A percentile compares a stretch with the other conserved stretches of the same genome.
Evolutionary conservation across 1,140 invertebrate species (phyloP).

Genomic region (Andricus grossulariae): DNA sequence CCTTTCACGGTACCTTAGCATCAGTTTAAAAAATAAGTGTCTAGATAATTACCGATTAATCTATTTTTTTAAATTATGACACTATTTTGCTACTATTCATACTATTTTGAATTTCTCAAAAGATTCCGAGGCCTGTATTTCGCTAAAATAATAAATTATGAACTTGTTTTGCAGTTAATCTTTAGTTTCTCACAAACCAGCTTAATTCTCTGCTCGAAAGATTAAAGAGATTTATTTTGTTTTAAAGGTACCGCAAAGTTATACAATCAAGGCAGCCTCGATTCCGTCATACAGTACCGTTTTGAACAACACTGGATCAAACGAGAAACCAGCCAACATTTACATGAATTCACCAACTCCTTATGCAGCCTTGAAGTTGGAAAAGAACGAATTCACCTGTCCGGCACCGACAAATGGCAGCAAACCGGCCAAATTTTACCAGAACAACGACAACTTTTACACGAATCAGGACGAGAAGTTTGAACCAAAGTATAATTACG

Average conservation of each 20-base stretch:
- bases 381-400: slow-evolving; percentile 63
- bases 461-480: slow-evolving; percentile 67
- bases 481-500: slow-evolving; percentile 65
- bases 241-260: slow-evolving; percentile 76
- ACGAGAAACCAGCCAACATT: slow-evolving; percentile 67
- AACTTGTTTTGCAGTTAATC: no score
- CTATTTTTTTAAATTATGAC: no score
- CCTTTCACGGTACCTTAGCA: no score
- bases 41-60: no score
- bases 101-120: no score
- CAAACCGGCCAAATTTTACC: slow-evolving; percentile 61
- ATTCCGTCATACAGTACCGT: slow-evolving; percentile 76
- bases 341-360: slow-evolving; percentile 73
- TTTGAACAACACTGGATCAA: slow-evolving; percentile 68
- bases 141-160: no score
- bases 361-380: slow-evolving; percentile 61
- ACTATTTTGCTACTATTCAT: no score
- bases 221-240: neutral
- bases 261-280: slow-evolving; percentile 73
- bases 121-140: no score
- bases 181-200: no score
- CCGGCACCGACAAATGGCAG: slow-evolving; percentile 53
- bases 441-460: slow-evolving; percentile 68
- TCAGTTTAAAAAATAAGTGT: no score
- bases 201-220: neutral